phyloP scores from a whole-genome alignment of 92 coral and sea anemone genomes.

The Scolanthus callimorphus region DNA sequence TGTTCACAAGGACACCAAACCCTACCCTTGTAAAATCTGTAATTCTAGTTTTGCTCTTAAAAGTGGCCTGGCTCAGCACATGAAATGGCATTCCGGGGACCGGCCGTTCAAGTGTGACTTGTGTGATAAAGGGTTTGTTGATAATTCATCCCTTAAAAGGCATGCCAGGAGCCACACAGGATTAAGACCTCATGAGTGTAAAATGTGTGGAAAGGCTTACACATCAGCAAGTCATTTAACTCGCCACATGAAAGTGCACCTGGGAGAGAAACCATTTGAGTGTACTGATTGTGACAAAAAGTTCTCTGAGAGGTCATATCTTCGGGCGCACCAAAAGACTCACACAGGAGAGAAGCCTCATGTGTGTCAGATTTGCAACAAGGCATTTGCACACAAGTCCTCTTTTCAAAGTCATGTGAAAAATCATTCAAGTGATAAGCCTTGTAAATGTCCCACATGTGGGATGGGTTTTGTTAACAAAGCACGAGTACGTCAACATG shows the following conservation, averaged over 20 bases:
- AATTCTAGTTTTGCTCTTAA: neutral
- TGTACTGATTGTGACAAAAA: neutral
- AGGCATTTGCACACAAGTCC: neutral
- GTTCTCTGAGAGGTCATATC: neutral
- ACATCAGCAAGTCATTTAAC: neutral
- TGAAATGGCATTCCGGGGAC: neutral
- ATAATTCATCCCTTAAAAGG: neutral
- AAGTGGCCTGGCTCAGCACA: neutral
- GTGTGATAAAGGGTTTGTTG: neutral
- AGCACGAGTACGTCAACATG: neutral
- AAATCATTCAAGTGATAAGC: neutral
- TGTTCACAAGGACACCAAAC: neutral
- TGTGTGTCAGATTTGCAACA: constrained; percentile 6
- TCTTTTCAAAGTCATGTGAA: neutral
- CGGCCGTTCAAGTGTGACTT: neutral
- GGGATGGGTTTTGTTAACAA: neutral
- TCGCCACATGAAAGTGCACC: neutral
- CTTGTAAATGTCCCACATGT: neutral
- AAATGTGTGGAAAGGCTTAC: neutral
- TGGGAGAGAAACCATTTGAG: neutral
- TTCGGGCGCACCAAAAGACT: constrained; percentile 1
- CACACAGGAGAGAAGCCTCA: constrained; percentile 15
- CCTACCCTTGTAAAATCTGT: neutral
- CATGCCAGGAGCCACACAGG: neutral
- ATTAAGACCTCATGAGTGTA: neutral